Percentiles rank a stretch among this genome's conserved stretches.
Conservation (phyloP, 2,888 invertebrate genomes). For the Aproaerema taeniolella region DNA sequence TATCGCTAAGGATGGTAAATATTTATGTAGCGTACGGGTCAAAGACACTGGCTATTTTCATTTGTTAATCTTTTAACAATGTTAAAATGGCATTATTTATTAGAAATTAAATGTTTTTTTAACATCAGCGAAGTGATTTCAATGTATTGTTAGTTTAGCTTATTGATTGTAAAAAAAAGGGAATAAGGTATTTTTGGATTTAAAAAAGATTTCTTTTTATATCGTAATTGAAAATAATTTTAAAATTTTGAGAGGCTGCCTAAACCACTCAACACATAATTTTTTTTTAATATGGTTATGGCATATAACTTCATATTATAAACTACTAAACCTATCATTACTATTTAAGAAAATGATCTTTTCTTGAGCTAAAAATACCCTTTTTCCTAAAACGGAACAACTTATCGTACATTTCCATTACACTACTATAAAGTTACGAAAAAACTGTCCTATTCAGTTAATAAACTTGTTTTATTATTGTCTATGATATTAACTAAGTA, state of each 20-base stretch:
- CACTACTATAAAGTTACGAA: constrained; percentile 21
- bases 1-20: too few relatives aligned
- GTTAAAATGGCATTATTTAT: background rate
- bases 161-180: constrained; percentile 37
- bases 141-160: constrained; percentile 32
- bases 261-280: too few relatives aligned
- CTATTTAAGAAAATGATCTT: too few relatives aligned
- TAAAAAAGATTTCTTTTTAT: too few relatives aligned
- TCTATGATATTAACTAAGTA: constrained; percentile 66
- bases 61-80: background rate
- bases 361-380: background rate
- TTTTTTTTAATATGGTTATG: too few relatives aligned
- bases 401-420: constrained; percentile 28
- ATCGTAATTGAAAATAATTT: too few relatives aligned
- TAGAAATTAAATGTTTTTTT: constrained; percentile 1
- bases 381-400: constrained; percentile 12
- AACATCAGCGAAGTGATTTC: constrained; percentile 18
- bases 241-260: too few relatives aligned
- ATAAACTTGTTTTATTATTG: constrained; percentile 46
- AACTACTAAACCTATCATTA: too few relatives aligned
- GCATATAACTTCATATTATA: too few relatives aligned
- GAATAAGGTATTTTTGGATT: too few relatives aligned
- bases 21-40: background rate
- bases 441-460: constrained; percentile 28
- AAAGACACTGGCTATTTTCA: background rate